Percentiles rank a stretch among this genome's conserved stretches.
phyloP scores from a whole-genome alignment of 2,113 vertebrate species.

The Morone saxatilis region DNA sequence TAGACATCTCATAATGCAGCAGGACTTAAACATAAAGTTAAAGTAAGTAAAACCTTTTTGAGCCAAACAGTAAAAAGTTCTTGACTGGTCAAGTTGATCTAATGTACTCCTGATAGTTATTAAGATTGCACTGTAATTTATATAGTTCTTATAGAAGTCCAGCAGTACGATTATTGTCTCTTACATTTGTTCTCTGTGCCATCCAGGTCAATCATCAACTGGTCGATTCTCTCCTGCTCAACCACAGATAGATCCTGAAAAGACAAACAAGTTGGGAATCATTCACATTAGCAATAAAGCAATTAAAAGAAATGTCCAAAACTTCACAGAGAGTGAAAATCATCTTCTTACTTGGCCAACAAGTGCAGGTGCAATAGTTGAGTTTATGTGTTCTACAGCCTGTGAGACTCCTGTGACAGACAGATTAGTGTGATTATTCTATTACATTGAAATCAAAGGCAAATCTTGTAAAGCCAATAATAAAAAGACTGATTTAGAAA shows the following conservation, averaged over 20 bases:
- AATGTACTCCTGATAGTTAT: background rate
- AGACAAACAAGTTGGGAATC: background rate
- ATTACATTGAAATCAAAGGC: background rate
- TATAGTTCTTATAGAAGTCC: background rate
- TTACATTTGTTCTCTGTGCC: constrained; percentile 98
- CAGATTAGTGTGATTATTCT: constrained; percentile 77
- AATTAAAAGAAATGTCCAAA: background rate
- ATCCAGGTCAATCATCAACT: constrained; percentile 95
- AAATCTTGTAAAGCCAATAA: background rate
- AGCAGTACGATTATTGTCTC: constrained; percentile 34
- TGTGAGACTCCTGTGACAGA: constrained; percentile 93
- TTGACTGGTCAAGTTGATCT: background rate
- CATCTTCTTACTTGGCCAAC: constrained; percentile 90
- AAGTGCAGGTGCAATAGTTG: constrained; percentile 93
- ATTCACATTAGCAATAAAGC: background rate
- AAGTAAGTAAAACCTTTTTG: background rate
- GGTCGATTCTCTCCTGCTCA: constrained; percentile 95
- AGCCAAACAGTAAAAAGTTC: background rate
- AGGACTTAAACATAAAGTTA: background rate
- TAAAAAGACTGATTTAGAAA: constrained; percentile 3
- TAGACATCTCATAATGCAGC: background rate
- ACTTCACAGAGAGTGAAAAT: background rate
- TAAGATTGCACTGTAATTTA: background rate
- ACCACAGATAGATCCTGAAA: constrained; percentile 89
- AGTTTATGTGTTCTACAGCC: constrained; percentile 97